Evolutionary conservation across 2,113 vertebrate species (phyloP).

Genomic region (Chiloscyllium plagiosum): DNA sequence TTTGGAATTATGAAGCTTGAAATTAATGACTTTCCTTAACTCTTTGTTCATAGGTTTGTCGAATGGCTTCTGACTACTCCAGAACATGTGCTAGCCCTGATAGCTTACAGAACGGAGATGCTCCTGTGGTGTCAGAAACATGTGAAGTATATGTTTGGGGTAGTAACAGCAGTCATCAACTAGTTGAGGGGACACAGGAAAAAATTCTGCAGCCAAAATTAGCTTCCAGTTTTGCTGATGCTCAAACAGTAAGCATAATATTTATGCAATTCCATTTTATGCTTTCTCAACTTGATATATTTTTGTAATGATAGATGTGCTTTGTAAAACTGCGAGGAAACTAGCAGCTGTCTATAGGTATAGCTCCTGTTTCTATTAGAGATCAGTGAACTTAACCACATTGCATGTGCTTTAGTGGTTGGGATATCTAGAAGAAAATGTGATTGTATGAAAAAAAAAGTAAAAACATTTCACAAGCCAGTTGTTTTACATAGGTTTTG

Average conservation of each 20-base stretch:
- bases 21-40: not conserved
- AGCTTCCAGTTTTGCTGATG: conserved; percentile 74
- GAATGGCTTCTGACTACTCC: conserved; percentile 85
- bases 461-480: not conserved
- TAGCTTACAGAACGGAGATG: conserved; percentile 83
- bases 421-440: not conserved
- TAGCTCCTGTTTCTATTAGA: not conserved
- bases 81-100: conserved; percentile 92
- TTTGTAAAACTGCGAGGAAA: conserved; percentile 1
- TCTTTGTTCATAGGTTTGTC: conserved; percentile 62
- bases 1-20: not conserved
- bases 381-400: not conserved
- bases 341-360: not conserved
- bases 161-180: conserved; percentile 76
- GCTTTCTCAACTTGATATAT: not conserved
- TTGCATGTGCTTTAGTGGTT: not conserved
- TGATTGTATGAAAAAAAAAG: not conserved
- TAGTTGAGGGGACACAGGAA: conserved; percentile 76
- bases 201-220: conserved; percentile 76
- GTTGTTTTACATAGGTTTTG: not conserved
- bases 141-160: conserved; percentile 89
- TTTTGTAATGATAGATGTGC: not conserved
- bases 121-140: conserved; percentile 82
- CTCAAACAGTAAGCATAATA: conserved; percentile 66
- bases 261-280: not conserved